Evolutionary conservation across 2,113 vertebrate genomes (phyloP).

Genomic region (Gopherus evgoodei): DNA sequence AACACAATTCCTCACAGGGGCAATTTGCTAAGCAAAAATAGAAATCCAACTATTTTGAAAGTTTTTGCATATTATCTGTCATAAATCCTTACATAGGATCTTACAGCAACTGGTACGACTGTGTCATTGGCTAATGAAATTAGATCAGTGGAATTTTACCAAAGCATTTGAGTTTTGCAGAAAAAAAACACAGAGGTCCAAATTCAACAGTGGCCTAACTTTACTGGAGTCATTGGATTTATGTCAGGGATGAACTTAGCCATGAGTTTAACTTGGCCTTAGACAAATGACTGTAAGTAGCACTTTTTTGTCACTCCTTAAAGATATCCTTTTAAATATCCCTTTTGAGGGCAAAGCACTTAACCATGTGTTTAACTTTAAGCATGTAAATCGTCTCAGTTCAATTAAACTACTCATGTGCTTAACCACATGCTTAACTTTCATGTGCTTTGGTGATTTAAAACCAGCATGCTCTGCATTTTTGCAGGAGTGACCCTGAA

Average conservation of each 20-base stretch:
- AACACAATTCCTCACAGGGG: conserved; percentile 29
- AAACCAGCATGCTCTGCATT: background rate
- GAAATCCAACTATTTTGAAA: conserved; percentile 20
- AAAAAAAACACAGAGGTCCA: background rate
- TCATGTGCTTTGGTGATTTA: background rate
- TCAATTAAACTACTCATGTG: conserved; percentile 43
- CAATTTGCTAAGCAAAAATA: conserved; percentile 25
- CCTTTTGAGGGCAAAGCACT: conserved; percentile 15
- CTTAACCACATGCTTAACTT: background rate
- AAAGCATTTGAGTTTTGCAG: background rate
- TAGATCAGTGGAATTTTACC: background rate
- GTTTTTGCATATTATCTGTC: background rate
- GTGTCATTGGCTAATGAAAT: background rate
- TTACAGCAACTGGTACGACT: background rate
- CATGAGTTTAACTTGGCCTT: background rate
- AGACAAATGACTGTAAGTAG: background rate
- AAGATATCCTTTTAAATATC: conserved; percentile 25
- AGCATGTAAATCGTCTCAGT: background rate
- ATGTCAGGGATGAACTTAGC: background rate
- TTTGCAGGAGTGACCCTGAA: background rate
- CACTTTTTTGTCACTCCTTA: conserved; percentile 10
- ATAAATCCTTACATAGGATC: background rate
- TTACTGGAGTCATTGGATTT: background rate
- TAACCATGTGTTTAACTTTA: conserved; percentile 12
- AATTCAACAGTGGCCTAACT: background rate